Evolutionary conservation across 2,797 vertebrate species (phyloP).

Genomic region (Poecilia wingei): DNA sequence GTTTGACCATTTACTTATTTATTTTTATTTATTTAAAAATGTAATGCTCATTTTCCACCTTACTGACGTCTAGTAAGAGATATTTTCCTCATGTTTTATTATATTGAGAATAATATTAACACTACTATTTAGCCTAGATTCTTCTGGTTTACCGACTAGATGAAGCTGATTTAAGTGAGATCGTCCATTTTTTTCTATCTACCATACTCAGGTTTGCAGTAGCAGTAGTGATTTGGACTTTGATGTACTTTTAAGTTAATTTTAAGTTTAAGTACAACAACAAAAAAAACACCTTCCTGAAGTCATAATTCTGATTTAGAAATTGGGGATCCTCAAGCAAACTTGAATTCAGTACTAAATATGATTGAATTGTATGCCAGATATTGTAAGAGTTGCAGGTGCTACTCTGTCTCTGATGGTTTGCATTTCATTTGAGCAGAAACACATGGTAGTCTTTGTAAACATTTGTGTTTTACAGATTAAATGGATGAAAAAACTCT

Average conservation of each 20-base stretch:
- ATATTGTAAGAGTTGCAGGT: background rate
- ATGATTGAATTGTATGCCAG: background rate
- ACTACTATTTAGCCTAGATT: background rate
- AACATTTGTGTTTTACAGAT: background rate
- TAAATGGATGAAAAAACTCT: background rate
- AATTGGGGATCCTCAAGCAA: background rate
- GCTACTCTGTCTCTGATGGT: background rate
- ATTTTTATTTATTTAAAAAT: background rate
- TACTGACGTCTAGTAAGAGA: background rate
- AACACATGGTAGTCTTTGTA: background rate
- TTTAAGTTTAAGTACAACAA: background rate
- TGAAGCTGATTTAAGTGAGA: background rate
- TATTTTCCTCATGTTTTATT: background rate
- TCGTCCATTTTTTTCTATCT: background rate
- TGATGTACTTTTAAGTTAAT: background rate
- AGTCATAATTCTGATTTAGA: background rate
- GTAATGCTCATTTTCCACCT: background rate
- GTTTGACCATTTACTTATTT: background rate
- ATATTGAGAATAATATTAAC: background rate
- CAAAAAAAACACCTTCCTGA: background rate
- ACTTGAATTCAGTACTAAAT: background rate
- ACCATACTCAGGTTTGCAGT: background rate
- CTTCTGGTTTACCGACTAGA: background rate
- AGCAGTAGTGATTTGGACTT: background rate
- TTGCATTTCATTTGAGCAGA: background rate